Conservation (phyloP, 2,113 vertebrate species). For the Agapornis roseicollis region DNA sequence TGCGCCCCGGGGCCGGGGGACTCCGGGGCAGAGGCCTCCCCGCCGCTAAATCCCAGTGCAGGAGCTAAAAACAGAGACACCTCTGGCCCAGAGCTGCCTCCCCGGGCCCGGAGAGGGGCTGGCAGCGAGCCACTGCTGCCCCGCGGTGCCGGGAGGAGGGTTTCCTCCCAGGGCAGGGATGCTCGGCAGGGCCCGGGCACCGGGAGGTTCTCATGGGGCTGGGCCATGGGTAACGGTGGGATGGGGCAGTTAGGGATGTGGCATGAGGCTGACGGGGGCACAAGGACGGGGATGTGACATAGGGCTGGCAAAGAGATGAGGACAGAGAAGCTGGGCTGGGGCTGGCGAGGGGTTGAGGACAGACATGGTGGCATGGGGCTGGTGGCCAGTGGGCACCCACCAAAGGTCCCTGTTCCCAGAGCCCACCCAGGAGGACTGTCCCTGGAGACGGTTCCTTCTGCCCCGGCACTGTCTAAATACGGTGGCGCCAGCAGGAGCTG, state of each 20-base stretch:
- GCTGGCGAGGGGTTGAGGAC: not conserved
- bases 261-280: no score
- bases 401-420: not conserved
- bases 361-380: not conserved
- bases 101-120: not conserved
- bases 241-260: not conserved
- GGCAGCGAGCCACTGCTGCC: not conserved
- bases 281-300: not conserved
- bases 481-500: not conserved
- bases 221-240: rapidly evolving
- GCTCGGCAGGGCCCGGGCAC: not conserved
- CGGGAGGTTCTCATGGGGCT: not conserved
- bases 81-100: constrained; percentile 57
- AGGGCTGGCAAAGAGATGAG: not conserved
- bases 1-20: not conserved
- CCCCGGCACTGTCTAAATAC: constrained; percentile 35
- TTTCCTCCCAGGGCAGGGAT: not conserved
- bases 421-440: not conserved
- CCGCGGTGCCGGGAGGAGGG: not conserved
- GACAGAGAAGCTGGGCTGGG: not conserved
- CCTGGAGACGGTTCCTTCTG: not conserved
- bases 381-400: not conserved
- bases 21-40: constrained; percentile 55
- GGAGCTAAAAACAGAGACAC: constrained; percentile 55
- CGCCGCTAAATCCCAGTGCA: constrained; percentile 33